Evolutionary conservation across 64 coral and sea anemone species (phyloP), one percentile per base, ranked within the genome.

Genomic region (Actinia equina): DNA sequence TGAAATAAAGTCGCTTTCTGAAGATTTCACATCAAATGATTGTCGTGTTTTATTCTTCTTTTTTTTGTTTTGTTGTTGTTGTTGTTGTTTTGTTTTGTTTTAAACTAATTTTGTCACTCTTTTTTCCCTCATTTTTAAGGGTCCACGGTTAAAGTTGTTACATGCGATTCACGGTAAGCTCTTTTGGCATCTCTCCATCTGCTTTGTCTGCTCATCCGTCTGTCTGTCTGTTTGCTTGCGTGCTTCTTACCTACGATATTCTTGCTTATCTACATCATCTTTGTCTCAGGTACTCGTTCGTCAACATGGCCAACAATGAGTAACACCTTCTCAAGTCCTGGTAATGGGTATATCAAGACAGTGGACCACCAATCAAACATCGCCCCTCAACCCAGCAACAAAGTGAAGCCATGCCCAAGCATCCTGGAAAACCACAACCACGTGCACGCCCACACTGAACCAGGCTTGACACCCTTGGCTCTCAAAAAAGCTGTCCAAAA

Each of bases 111-210:
- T 69, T 44, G 61, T 71, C 17, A 2, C 62, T 8, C 17, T 26
- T 4, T 22, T 19, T 45, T 16, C 12, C n/a, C 7, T 14, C 4
- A 63, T 15, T 26, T 76, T 94, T 14, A 26, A 74, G 96, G 96
- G 96, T 25, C 96, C 96, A 52, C 92, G 96, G 30, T 94, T 98
- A 88, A 98, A 98, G 88, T 70, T 98, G 43, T 42, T 98, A 41
- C 79, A 82, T 65, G 95, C 91, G 43, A 84, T 98, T 86, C 90
- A 88, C 54, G 91, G 94, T 95, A 89, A 87, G 87, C 10, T 14
- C 37, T 43, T 54, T 7, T 49, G 7, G 7, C 46, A 69, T 2
- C 49, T 60, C 10, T n/a, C 30, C 81, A 16, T 25, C 10, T 62
- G 30, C 18, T 41, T 63, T 22, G 59, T 46, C 46, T 20, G 22